Evolutionary conservation across 1,140 invertebrate genomes (phyloP).

Genomic region (Pogonognathellus flavescens): DNA sequence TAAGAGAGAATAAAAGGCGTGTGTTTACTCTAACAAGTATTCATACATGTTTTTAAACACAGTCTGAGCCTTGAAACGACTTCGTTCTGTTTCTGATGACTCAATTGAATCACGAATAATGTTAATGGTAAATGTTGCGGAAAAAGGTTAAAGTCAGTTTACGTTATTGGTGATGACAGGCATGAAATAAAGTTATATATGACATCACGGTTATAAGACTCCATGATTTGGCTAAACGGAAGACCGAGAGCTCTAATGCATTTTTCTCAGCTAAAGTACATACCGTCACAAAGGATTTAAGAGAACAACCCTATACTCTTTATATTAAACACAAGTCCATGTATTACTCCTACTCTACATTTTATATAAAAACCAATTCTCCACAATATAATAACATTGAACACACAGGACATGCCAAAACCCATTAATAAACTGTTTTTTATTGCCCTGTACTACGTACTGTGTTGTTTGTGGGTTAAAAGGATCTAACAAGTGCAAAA

Average conservation of each 20-base stretch:
- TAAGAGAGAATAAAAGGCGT: background rate
- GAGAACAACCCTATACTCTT: background rate
- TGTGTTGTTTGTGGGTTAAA: background rate
- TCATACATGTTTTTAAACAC: background rate
- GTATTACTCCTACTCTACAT: too few relatives aligned
- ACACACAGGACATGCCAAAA: too few relatives aligned
- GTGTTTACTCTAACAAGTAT: background rate
- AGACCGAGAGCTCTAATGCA: background rate
- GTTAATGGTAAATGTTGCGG: conserved; percentile 53
- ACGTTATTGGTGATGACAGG: conserved; percentile 56
- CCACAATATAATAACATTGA: too few relatives aligned
- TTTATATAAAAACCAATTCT: too few relatives aligned
- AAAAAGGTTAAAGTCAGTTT: conserved; percentile 51
- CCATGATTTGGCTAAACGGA: background rate
- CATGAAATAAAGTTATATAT: conserved; percentile 62
- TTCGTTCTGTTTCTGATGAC: conserved; percentile 15
- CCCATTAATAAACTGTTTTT: background rate
- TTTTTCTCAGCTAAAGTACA: conserved; percentile 13
- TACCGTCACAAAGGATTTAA: background rate
- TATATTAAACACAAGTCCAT: background rate
- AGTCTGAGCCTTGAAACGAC: background rate
- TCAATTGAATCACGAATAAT: conserved; percentile 49
- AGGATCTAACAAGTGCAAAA: too few relatives aligned
- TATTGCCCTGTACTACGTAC: background rate
- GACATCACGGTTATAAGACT: conserved; percentile 29